Conservation (phyloP, 2,888 invertebrate species). For the Leptinotarsa rubiginosa region DNA sequence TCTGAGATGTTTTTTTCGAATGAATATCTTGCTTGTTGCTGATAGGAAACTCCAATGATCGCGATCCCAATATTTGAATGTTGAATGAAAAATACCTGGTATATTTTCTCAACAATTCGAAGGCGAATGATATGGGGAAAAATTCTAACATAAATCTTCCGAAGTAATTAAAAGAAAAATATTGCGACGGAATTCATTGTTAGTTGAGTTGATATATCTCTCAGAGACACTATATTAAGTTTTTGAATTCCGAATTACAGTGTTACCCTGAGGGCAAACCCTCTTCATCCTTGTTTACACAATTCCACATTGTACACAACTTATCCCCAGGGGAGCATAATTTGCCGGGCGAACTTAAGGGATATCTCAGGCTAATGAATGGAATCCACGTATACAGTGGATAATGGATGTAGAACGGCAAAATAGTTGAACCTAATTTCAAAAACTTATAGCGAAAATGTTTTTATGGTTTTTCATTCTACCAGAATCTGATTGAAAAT, state of each 20-base stretch:
- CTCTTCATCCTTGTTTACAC: conserved; percentile 5
- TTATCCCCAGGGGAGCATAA: background rate
- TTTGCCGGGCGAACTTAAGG: background rate
- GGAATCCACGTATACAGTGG: background rate
- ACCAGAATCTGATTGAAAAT: no score
- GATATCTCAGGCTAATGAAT: conserved; percentile 2
- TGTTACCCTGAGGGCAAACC: background rate
- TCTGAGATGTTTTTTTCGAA: no score
- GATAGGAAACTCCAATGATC: no score
- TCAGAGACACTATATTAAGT: background rate
- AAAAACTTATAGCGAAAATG: no score
- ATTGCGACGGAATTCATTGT: background rate
- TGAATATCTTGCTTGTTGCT: no score
- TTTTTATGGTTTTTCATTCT: no score
- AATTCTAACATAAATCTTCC: background rate
- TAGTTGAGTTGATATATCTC: background rate
- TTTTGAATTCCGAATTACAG: background rate
- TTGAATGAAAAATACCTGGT: no score
- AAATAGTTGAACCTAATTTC: background rate
- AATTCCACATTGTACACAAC: conserved; percentile 1
- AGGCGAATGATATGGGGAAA: background rate
- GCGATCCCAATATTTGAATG: no score
- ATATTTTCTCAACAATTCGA: no score
- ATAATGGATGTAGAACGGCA: background rate
- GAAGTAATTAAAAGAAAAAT: background rate